Conservation (phyloP, 92 coral and sea anemone species). For the Isaurus tuberculatus region DNA sequence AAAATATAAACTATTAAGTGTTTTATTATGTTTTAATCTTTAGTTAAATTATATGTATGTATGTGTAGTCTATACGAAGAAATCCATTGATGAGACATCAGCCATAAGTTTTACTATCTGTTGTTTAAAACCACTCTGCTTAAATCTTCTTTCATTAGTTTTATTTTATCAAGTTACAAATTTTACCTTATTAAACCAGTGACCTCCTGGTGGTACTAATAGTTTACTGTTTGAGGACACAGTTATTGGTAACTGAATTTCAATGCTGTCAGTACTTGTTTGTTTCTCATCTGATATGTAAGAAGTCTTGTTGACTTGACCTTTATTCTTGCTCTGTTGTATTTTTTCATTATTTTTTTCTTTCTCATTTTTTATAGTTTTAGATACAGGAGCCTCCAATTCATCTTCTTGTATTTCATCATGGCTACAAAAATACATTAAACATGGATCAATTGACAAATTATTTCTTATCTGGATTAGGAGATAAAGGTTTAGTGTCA, state of each 20-base stretch:
- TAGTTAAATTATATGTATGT: too few species aligned
- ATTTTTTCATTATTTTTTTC: constrained; percentile 22
- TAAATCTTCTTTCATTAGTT: background rate
- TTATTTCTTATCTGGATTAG: too few species aligned
- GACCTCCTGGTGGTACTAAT: constrained; percentile 81
- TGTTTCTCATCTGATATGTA: background rate
- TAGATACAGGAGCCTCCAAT: background rate
- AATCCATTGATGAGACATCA: background rate
- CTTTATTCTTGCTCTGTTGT: background rate
- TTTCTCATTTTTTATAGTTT: background rate
- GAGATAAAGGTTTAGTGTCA: too few species aligned
- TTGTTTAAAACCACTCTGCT: background rate
- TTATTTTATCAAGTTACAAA: background rate
- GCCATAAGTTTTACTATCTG: background rate
- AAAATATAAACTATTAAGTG: too few species aligned
- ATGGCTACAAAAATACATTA: background rate
- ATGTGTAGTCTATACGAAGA: too few species aligned
- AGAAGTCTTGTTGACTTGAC: background rate
- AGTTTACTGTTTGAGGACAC: constrained; percentile 49
- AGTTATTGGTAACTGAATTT: constrained; percentile 10
- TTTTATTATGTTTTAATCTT: too few species aligned
- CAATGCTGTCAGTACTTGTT: background rate
- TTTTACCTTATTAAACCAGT: constrained; percentile 93
- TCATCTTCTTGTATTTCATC: constrained; percentile 7
- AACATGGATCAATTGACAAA: too few species aligned